Evolutionary conservation across 2,113 vertebrate species (phyloP).

Genomic region (Hippopotamus amphibius): DNA sequence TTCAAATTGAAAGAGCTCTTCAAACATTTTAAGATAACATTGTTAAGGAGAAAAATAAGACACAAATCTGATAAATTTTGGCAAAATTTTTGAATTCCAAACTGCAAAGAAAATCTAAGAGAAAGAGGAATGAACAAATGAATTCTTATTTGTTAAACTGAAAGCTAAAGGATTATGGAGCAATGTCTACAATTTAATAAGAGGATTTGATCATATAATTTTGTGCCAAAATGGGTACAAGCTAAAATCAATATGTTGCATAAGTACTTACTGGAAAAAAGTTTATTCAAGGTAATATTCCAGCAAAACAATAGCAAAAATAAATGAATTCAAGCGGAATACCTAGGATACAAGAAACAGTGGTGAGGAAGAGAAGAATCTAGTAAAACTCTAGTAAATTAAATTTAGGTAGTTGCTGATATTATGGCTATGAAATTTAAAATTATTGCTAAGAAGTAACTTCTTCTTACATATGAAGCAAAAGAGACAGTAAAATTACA

Average conservation of each 20-base stretch:
- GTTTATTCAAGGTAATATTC: neutral
- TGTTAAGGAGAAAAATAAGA: neutral
- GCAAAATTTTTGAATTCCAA: neutral
- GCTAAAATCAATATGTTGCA: neutral
- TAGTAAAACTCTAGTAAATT: neutral
- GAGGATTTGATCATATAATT: neutral
- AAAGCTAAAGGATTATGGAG: neutral
- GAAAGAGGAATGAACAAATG: neutral
- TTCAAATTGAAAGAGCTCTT: neutral
- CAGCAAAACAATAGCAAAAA: neutral
- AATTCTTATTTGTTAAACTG: neutral
- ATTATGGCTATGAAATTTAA: neutral
- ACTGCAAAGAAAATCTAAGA: neutral
- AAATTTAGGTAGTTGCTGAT: neutral
- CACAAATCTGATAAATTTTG: neutral
- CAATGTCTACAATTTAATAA: neutral
- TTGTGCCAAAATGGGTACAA: neutral
- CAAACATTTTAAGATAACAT: neutral
- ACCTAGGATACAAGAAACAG: neutral
- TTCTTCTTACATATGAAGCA: neutral
- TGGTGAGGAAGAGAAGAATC: neutral
- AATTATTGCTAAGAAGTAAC: neutral
- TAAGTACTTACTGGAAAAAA: neutral
- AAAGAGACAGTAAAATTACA: neutral
- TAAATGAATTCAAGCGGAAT: neutral